Evolutionary conservation across 2,113 vertebrate species (phyloP).

Genomic region (Rhipidura dahli): DNA sequence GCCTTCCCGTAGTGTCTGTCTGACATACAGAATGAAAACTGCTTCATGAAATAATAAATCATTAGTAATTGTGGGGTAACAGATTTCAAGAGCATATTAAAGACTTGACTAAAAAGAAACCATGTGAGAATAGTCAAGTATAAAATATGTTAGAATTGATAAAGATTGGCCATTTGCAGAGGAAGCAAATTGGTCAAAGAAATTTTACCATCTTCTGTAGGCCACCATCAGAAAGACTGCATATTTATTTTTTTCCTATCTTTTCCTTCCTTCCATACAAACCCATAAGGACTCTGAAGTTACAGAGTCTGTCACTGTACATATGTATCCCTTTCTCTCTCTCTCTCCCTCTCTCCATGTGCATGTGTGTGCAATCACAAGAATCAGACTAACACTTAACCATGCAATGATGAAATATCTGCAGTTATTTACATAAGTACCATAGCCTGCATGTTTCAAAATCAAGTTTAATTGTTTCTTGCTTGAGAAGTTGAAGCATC

Average conservation of each 20-base stretch:
- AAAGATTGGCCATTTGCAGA: not conserved
- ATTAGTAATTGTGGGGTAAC: constrained; percentile 8
- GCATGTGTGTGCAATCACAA: not conserved
- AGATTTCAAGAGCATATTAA: constrained; percentile 8
- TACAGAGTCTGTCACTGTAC: not conserved
- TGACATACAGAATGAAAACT: not conserved
- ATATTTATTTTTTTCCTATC: not conserved
- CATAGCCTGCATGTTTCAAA: not conserved
- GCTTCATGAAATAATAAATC: constrained; percentile 22
- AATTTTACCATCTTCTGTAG: not conserved
- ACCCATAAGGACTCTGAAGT: not conserved
- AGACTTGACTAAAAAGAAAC: not conserved
- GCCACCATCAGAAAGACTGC: not conserved
- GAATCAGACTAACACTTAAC: not conserved
- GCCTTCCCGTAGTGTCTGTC: not conserved
- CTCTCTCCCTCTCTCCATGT: not conserved
- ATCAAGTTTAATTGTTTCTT: not conserved
- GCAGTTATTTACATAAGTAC: not conserved
- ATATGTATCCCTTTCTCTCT: not conserved
- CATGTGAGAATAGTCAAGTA: not conserved
- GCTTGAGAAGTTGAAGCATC: not conserved
- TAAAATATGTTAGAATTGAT: not conserved
- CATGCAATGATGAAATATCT: not conserved
- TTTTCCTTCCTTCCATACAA: not conserved
- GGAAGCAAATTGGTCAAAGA: not conserved